A percentile compares a stretch with the other conserved stretches of the same genome.
These are phyloP conservation scores for Trachelus stipa DNA, from an alignment of 2,888 invertebrate species.

Conservation along the genomic window DNA sequence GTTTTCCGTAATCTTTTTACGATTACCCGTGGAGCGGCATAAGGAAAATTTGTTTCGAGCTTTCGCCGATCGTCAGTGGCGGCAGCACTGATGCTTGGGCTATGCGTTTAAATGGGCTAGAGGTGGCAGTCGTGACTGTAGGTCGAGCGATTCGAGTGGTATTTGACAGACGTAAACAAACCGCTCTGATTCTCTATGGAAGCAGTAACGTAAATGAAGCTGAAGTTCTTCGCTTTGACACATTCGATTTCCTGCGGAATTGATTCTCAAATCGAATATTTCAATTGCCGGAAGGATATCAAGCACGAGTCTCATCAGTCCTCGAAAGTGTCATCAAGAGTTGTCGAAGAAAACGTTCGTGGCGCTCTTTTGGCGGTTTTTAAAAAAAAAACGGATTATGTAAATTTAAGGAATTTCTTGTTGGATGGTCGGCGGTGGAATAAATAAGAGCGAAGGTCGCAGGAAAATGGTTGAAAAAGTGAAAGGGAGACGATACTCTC, in stretches of 20 bases:
- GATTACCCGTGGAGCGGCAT: neutral
- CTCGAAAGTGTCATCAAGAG: neutral
- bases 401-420: slow-evolving; percentile 20
- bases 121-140: neutral
- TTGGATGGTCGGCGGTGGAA: neutral
- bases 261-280: neutral
- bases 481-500: slow-evolving; percentile 9
- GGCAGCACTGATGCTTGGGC: neutral
- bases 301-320: neutral
- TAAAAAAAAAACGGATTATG: slow-evolving; percentile 35
- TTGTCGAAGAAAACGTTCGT: neutral
- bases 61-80: neutral
- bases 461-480: slow-evolving; percentile 17
- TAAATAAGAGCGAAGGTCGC: slow-evolving; percentile 19
- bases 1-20: neutral
- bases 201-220: neutral
- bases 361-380: slow-evolving; percentile 20
- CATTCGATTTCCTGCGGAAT: neutral
- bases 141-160: neutral
- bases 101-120: neutral
- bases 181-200: neutral
- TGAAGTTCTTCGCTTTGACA: neutral
- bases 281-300: neutral
- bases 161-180: neutral
- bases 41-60: neutral